A percentile compares a stretch with the other conserved stretches of the same genome.
Conservation (phyloP, 2,113 vertebrate genomes). For the Gadus chalcogrammus region DNA sequence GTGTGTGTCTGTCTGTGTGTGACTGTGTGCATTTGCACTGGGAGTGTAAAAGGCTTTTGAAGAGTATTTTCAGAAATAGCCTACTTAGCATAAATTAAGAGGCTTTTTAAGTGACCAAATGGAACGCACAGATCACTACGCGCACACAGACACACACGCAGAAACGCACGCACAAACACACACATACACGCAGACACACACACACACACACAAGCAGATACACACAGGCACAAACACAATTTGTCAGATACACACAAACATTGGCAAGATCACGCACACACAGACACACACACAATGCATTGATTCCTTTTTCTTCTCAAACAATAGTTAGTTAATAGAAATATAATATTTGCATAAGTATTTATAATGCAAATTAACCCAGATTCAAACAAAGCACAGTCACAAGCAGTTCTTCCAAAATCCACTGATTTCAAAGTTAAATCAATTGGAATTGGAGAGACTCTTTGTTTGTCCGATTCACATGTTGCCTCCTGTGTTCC, state of each 20-base stretch:
- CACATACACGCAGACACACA: neutral
- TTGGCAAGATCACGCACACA: neutral
- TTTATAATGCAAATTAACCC: conserved; percentile 38
- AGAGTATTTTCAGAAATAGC: conserved; percentile 17
- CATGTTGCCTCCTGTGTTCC: neutral
- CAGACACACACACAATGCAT: neutral
- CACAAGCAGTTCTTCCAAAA: neutral
- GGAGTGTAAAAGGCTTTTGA: neutral
- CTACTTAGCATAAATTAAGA: conserved; percentile 24
- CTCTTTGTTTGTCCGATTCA: neutral
- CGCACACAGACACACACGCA: neutral
- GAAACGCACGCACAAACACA: neutral
- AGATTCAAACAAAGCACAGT: conserved; percentile 5
- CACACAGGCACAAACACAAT: neutral
- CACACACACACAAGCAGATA: neutral
- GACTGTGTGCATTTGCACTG: conserved; percentile 11
- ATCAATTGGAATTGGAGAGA: neutral
- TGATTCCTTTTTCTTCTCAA: neutral
- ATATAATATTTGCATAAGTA: conserved; percentile 19
- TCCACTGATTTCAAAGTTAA: neutral
- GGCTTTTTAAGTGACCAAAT: conserved; percentile 5
- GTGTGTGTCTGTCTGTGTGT: conserved; percentile 15
- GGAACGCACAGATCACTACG: neutral
- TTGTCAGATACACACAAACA: conserved; percentile 1
- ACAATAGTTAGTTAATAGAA: conserved; percentile 11